Base-by-base conservation (phyloP, 1,140 invertebrate genomes). In the Anthonomus grandis region DNA sequence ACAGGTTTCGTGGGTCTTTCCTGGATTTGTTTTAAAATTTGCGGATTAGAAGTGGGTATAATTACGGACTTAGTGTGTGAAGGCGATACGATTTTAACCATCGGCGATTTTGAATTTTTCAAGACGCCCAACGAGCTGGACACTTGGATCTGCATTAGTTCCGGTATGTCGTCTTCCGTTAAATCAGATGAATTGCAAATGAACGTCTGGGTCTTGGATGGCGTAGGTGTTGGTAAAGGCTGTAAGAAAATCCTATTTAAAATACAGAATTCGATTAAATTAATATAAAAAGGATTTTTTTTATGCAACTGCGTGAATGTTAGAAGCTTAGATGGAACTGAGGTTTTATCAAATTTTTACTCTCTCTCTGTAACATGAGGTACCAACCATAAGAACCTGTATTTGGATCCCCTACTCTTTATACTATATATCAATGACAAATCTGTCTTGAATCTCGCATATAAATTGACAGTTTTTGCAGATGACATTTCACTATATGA, bases 61-160 rank as follows among this genome's bases (percentile, higher is more conserved):
- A 74, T 72, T 12, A 74, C 41, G 4, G 67, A 70, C 57, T 74
- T 74, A 2, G 65, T 63, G 50, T 69, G 69, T 23, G 63, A 66
- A 4, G 70, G 63, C 6, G 69, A 70, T 44, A 74, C 57, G 44
- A 74, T 72, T 68, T 72, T 73, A 2, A 74, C 70, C 25, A 74
- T 49, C 6, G 45, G 31, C 2, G 39, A 47, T 47, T 58, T 58
- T 19, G 46, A 13, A 18, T 36, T 22, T 21, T 58, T 58, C 2
- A 58, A 18, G 9, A 58, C 31, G 2, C 48, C 48, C 18, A 56
- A 10, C 2, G 55, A 39, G 23, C 56, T 49, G 19, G 47, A 12
- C n/a, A 56, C 53, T 2, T 45, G 44, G 8, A 58, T 51, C 36
- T 58, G 48, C 38, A 58, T 34, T 13, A 46, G 9, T 39, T 58